Base-by-base conservation (phyloP, 1,140 invertebrate genomes). In the Apocrypta bakeri region DNA sequence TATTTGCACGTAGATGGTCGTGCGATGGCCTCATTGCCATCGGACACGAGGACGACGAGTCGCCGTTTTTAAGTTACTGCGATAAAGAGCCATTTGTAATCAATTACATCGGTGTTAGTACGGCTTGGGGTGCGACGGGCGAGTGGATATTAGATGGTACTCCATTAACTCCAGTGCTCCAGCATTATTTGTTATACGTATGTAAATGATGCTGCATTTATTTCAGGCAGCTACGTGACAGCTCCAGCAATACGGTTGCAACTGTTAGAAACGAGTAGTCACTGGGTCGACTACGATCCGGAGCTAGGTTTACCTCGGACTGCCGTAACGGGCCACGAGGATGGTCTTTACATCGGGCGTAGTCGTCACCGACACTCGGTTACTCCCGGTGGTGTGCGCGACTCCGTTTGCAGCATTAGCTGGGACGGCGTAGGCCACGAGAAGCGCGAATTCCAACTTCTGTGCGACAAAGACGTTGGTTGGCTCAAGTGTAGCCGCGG, bases 41-140 rank as follows among this genome's bases (percentile, higher is more conserved):
- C 61, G 86, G 84, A 11, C 83, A 75, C 42, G 84, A 87, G 27
- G 82, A 86, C 66, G 85, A 78, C 17, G 85, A 85, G 48, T 31
- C 40, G 17, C 68, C 79, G 61, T 87, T 88, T 75, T 77, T 90
- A 74, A 86, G 85, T 1, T 90, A 87, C 31, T 86, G 78, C 71
- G 88, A 90, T 81, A 87, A 73, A 40, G 85, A 85, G 64, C 89
- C 89, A 40, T 90, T 90, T 86, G 76, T 85, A 48, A 88, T 90
- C 69, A 90, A 90, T 82, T 89, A 89, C 56, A 88, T 90, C 72
- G 88, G 89, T 72, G 72, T 90, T 61, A 86, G 88, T 76, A 90
- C 89, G 29, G 85, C 86, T n/a, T 86, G 85, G 81, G 89, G 88
- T 72, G 87, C 88, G 42, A 89, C 85, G 4, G 89, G 88, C 48